Evolutionary conservation across 2,888 invertebrate species (phyloP).

Genomic region (Eugnorisma glareosa): DNA sequence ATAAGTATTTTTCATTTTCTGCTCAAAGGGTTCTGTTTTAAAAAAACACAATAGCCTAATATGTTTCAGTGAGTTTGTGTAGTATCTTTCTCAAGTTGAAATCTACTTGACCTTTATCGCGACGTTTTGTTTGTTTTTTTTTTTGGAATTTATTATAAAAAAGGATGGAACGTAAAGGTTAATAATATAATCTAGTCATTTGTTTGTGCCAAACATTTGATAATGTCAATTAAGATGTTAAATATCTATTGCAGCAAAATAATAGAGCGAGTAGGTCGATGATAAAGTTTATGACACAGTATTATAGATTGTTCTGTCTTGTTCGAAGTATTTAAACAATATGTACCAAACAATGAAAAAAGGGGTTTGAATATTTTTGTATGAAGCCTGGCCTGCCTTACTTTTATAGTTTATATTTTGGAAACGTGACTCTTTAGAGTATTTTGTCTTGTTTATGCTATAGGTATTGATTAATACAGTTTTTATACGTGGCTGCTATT

Average conservation of each 20-base stretch:
- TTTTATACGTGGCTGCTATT: neutral
- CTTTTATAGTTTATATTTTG: neutral
- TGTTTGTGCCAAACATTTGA: conserved; percentile 43
- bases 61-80: neutral
- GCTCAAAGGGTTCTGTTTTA: conserved; percentile 6
- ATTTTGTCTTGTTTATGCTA: neutral
- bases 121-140: neutral
- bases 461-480: neutral
- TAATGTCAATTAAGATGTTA: conserved; percentile 63
- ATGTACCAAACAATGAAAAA: neutral
- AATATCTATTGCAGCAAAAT: conserved; percentile 31
- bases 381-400: neutral
- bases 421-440: neutral
- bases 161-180: neutral
- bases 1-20: conserved; percentile 14
- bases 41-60: conserved; percentile 22
- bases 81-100: conserved; percentile 6
- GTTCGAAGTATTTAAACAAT: neutral
- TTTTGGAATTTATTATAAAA: neutral
- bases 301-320: conserved; percentile 6
- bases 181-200: neutral
- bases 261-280: conserved; percentile 21
- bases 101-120: neutral
- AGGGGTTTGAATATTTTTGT: neutral
- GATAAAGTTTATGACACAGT: neutral